Base-by-base conservation (phyloP, 2,888 invertebrate genomes). In the Orthosia cruda region DNA sequence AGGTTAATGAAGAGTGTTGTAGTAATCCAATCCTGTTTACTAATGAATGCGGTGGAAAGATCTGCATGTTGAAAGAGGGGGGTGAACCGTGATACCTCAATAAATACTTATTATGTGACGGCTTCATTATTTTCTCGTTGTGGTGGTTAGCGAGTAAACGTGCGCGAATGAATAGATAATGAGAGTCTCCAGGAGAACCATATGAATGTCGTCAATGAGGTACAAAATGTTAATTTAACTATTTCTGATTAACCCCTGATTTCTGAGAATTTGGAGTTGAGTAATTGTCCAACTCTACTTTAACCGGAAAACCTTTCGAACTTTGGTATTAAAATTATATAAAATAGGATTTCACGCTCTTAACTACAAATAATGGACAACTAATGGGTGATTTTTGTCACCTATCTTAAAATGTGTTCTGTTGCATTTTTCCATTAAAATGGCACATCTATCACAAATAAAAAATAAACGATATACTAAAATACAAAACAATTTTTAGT, bases 1-100 rank as follows among this genome's bases (percentile, higher is more conserved):
- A 95, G 88, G 83, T 87, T 94, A 95, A 96, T 94, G 92, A 94
- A 92, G 89, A 90, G 89, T 89, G 84, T 89, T 91, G 83, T 84
- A 88, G 92, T 92, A 93, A 95, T 92, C 87, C 87, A 91, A 95
- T 92, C 91, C 89, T 87, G 88, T 91, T 92, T 92, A 90, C 89
- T 93, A 93, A 95, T 93, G 92, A 94, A 91, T 92, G 88, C 85
- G 88, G 81, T 79, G 86, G 84, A 86, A 91, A 91, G 84, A 88
- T 88, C 71, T 87, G 86, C 80, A 84, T 77, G 69, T 76, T 77
- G n/a, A 76, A 61, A 69, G n/a, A n/a, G 74, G 62, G 32, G 64
- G 79, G 20, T 57, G 73, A 75, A 77, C 68, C 73, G n/a, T 57
- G 73, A 77, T 74, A 71, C 74, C 76, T 70, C 69, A 74, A 74